Percentiles rank a stretch among this genome's conserved stretches.
Conservation (phyloP, 37 sponge, comb jelly and placozoan genomes). For the Crambe crambe region DNA sequence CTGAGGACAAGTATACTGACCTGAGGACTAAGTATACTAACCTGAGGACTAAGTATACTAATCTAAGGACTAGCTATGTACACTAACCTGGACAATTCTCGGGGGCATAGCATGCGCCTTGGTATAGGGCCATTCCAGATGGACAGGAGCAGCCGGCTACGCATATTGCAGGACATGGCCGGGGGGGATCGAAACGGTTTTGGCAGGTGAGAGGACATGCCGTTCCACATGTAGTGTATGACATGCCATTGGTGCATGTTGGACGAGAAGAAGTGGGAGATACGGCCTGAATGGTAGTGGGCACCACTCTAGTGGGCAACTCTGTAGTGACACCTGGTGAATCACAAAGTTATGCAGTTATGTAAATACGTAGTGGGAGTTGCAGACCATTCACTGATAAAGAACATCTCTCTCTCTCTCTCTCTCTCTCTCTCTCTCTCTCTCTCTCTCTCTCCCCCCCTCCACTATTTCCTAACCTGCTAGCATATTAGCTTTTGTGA, state of each 20-base stretch:
- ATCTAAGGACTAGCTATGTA: no score
- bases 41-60: neutral
- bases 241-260: neutral
- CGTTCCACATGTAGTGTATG: neutral
- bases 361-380: no score
- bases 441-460: no score
- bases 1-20: neutral
- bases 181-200: neutral
- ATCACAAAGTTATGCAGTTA: no score
- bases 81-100: conserved; percentile 1
- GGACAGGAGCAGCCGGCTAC: conserved; percentile 20
- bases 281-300: no score
- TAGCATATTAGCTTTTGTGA: no score
- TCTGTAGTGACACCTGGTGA: no score
- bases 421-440: no score
- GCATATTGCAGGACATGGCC: neutral
- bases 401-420: no score
- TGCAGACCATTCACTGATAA: no score
- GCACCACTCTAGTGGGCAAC: no score
- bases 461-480: no score
- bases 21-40: neutral
- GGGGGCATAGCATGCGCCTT: neutral
- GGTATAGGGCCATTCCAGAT: neutral
- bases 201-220: conserved; percentile 7
- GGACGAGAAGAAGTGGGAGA: neutral